These are phyloP conservation scores for Scaptomyza hsui DNA, from an alignment of 1,140 invertebrate genomes.

Conservation along the genomic window DNA sequence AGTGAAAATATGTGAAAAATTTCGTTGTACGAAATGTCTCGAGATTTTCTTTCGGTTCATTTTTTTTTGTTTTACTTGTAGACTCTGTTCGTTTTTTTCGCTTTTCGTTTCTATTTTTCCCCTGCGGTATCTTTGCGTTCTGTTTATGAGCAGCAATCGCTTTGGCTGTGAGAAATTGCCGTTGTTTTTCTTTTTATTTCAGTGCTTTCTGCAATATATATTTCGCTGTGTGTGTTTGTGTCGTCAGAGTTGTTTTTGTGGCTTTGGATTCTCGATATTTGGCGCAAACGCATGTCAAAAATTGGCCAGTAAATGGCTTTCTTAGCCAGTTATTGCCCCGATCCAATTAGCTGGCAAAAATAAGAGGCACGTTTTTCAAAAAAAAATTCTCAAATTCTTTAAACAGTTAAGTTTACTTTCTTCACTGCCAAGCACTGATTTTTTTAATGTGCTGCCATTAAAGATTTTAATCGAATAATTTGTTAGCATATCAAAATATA, in stretches of 20 bases:
- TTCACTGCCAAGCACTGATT: background rate
- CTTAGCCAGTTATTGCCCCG: too few relatives aligned
- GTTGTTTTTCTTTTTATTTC: slow-evolving; percentile 45
- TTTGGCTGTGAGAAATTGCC: slow-evolving; percentile 65
- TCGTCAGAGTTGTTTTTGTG: slow-evolving; percentile 30
- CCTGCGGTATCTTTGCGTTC: slow-evolving; percentile 56
- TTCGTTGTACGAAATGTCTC: slow-evolving; percentile 78
- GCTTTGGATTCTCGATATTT: slow-evolving; percentile 31
- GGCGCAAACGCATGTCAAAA: slow-evolving; percentile 50
- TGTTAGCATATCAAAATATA: slow-evolving; percentile 16
- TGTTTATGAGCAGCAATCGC: slow-evolving; percentile 77
- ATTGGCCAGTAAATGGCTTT: slow-evolving; percentile 18
- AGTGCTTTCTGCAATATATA: slow-evolving; percentile 34
- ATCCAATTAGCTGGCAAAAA: slow-evolving; percentile 8
- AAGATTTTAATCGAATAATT: slow-evolving; percentile 40
- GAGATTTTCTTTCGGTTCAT: slow-evolving; percentile 73
- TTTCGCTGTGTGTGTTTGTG: slow-evolving; percentile 2
- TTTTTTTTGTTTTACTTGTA: slow-evolving; percentile 52
- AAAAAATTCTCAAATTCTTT: background rate
- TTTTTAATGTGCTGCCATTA: slow-evolving; percentile 23
- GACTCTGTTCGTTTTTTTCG: slow-evolving; percentile 38
- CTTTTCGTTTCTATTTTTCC: slow-evolving; percentile 40
- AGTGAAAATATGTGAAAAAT: slow-evolving; percentile 83
- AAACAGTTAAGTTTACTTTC: slow-evolving; percentile 11
- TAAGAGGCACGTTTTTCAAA: background rate